These are phyloP conservation scores for Lemur catta DNA, from an alignment of 2,797 vertebrate genomes.

Conservation along the genomic window DNA sequence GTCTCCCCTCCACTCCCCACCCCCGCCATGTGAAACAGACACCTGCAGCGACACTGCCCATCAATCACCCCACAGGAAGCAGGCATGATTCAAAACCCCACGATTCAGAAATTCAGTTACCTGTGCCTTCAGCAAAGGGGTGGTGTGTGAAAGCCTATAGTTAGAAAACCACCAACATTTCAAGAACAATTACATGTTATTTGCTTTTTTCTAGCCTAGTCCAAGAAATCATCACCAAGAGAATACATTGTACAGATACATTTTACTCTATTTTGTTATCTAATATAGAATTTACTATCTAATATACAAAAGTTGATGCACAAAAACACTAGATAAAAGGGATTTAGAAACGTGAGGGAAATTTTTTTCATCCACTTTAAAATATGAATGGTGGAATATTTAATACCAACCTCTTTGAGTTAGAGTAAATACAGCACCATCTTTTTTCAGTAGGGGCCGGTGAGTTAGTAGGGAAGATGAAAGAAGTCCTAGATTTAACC, in stretches of 20 bases:
- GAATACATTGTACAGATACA: background rate
- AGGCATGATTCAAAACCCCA: background rate
- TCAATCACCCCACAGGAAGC: background rate
- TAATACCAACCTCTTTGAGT: background rate
- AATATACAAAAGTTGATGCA: background rate
- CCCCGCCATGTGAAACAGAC: background rate
- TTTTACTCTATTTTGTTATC: background rate
- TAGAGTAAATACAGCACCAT: background rate
- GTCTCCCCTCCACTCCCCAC: too few species aligned
- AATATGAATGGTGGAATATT: background rate
- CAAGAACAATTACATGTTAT: background rate
- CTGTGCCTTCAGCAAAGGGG: background rate
- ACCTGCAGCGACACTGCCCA: accelerated
- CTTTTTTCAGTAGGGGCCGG: background rate
- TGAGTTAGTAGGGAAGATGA: background rate
- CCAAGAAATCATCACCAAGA: background rate
- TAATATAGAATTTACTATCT: background rate
- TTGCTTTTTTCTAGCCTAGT: background rate
- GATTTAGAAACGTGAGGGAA: background rate
- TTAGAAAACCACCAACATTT: conserved; percentile 3
- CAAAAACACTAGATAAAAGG: background rate
- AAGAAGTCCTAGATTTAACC: background rate
- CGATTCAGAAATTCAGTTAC: background rate
- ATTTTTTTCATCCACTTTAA: background rate
- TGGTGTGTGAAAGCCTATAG: background rate